Evolutionary conservation across 2,113 vertebrate species (phyloP).

Genomic region (Thomomys bottae): DNA sequence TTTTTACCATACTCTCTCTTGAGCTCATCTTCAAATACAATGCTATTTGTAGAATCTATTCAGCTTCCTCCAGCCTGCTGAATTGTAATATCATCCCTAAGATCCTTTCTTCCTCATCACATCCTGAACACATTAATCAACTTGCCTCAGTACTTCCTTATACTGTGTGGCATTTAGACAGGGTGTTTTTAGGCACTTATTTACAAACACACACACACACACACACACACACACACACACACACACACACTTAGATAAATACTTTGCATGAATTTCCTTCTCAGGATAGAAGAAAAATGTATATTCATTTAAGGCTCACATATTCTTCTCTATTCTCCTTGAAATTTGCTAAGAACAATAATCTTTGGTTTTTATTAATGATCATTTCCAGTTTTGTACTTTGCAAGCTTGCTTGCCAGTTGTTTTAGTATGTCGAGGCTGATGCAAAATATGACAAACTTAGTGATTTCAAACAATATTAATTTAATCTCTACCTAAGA

Average conservation of each 20-base stretch:
- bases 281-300: not conserved
- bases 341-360: too few relatives aligned
- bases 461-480: not conserved
- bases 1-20: not conserved
- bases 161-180: not conserved
- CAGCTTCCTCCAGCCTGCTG: not conserved
- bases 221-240: rapidly evolving
- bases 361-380: not conserved
- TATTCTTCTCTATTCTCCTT: not conserved
- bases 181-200: not conserved
- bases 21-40: not conserved
- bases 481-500: not conserved
- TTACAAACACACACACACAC: rapidly evolving
- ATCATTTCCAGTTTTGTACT: not conserved
- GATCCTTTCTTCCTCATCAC: rapidly evolving
- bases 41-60: not conserved
- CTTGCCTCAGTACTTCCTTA: not conserved
- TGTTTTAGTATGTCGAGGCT: not conserved
- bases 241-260: not conserved
- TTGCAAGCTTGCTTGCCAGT: not conserved
- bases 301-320: not conserved
- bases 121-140: not conserved
- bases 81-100: too few relatives aligned
- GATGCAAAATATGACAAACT: not conserved
- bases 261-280: not conserved